These are phyloP conservation scores for Tapirus terrestris DNA, from an alignment of 2,113 vertebrate genomes.

Conservation along the genomic window DNA sequence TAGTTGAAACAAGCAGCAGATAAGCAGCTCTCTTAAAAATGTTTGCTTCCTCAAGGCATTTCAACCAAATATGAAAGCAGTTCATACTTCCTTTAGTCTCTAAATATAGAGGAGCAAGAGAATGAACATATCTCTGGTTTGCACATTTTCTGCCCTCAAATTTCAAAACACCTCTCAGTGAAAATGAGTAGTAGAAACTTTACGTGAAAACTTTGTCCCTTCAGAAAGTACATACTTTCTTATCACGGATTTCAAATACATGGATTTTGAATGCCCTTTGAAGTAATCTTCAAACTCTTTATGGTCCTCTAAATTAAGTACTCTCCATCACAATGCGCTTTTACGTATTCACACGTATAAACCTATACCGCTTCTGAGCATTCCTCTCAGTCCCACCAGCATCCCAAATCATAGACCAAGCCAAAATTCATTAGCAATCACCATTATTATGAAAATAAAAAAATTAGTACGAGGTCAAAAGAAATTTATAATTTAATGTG, in stretches of 20 bases:
- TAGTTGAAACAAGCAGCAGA: constrained; percentile 54
- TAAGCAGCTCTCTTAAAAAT: constrained; percentile 63
- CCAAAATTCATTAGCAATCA: constrained; percentile 62
- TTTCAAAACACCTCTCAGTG: constrained; percentile 78
- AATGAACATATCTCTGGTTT: constrained; percentile 77
- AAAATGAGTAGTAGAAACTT: constrained; percentile 82
- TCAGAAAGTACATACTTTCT: constrained; percentile 82
- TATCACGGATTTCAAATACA: constrained; percentile 73
- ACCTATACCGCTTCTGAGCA: background rate
- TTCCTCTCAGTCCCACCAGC: background rate
- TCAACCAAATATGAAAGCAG: constrained; percentile 55
- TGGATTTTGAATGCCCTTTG: constrained; percentile 25
- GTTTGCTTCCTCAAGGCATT: constrained; percentile 69
- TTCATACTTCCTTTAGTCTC: constrained; percentile 63
- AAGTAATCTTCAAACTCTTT: constrained; percentile 32
- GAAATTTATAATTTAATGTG: constrained; percentile 45
- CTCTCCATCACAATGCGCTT: background rate
- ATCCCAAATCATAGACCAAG: background rate
- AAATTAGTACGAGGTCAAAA: background rate
- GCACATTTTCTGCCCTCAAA: constrained; percentile 75
- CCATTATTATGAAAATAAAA: constrained; percentile 65
- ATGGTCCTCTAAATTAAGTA: constrained; percentile 36
- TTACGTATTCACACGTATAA: background rate
- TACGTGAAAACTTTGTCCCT: constrained; percentile 79
- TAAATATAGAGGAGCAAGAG: constrained; percentile 43